Base-by-base conservation (phyloP, 2,888 invertebrate species). In the Calameuta pallipes region DNA sequence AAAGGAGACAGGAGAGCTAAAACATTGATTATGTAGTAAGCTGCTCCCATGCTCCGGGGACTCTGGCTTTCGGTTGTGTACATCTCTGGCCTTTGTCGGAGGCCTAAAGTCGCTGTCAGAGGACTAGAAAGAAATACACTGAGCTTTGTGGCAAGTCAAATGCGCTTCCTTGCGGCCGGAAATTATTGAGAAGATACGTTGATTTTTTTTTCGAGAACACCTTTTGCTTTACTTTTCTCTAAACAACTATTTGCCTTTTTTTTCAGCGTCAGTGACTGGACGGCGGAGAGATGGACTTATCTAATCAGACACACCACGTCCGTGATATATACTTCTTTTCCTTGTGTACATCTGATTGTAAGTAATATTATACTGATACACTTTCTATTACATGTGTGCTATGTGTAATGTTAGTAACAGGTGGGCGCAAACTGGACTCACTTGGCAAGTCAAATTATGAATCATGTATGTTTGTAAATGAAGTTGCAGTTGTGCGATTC, bases 21-120 rank as follows among this genome's bases (percentile, higher is more conserved):
- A 85, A 85, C 85, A 86, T 87, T 84, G 86, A 86, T 87, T 86
- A 85, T 84, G 80, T 80, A 82, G 81, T 81, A 84, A 82, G 77
- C 82, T 75, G 77, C 80, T 76, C 75, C 68, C 68, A 73, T 73
- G 56, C 56, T 56, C 56, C 56, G 56, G 56, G 56, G 56, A 15
- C 56, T 56, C 56, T 56, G 23, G 56, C 56, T 56, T 56, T 56
- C 23, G 56, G 56, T 56, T 56, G 56, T 56, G 56, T 56, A 56
- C 23, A 23, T 23, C 23, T 56, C 33, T 73, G 69, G 74, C 75
- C 73, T 70, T 36, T 41, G 69, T 33, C 33, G 74, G 41, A 33
- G 68, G 74, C 73, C 35, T 74, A 73, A 31, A 69, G 15, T 31
- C 68, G 69, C 74, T 68, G 75, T 56, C 56, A 56, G 23, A 56